phyloP scores from a whole-genome alignment of 2,113 vertebrate species.

The Casuarius casuarius region DNA sequence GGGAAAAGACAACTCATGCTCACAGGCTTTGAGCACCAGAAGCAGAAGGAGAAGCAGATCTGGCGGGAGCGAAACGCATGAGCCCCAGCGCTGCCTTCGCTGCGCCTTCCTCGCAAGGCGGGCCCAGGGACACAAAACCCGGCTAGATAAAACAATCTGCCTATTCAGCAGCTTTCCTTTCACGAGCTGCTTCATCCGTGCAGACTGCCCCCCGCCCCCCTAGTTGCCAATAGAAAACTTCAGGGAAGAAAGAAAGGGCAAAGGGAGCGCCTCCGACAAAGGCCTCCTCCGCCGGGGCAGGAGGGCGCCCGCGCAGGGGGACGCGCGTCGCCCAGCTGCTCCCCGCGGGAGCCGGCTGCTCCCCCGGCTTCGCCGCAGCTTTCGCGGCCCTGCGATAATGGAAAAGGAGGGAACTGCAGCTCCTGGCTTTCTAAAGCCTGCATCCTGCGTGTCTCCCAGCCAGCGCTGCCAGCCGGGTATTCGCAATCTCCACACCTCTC shows the following conservation, averaged over 20 bases:
- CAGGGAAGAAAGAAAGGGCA: constrained; percentile 25
- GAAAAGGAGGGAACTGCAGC: neutral
- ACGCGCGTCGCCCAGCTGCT: neutral
- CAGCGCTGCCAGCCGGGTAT: neutral
- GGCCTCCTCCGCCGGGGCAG: constrained; percentile 43
- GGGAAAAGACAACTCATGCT: neutral
- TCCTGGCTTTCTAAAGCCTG: neutral
- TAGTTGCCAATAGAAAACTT: constrained; percentile 30
- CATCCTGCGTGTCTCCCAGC: neutral
- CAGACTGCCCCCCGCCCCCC: constrained; percentile 22
- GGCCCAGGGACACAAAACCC: constrained; percentile 48
- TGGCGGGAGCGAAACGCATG: neutral
- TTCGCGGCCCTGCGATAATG: accelerated
- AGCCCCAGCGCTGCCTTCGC: constrained; percentile 6
- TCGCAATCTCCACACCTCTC: neutral
- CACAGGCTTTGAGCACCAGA: neutral
- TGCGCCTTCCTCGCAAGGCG: constrained; percentile 28
- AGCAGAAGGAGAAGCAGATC: neutral
- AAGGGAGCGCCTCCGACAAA: constrained; percentile 63
- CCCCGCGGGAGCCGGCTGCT: neutral
- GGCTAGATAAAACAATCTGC: constrained; percentile 58
- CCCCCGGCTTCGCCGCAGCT: neutral
- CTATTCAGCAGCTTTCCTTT: constrained; percentile 68
- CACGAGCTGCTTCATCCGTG: constrained; percentile 53
- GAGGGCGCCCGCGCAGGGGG: neutral